Conservation (phyloP, 2,888 invertebrate genomes). For the Hydrotaea cyrtoneurina region DNA sequence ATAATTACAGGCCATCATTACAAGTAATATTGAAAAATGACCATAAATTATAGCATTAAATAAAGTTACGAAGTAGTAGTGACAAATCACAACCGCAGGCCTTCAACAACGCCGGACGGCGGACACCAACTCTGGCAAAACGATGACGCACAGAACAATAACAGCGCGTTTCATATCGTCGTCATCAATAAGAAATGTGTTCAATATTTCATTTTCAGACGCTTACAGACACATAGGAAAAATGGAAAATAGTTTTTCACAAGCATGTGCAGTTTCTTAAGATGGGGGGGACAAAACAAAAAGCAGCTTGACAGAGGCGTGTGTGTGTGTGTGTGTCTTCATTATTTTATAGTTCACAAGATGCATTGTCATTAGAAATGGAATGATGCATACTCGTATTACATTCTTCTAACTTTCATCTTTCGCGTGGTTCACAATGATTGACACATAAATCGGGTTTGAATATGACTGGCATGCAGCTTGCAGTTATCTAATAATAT, state of each 20-base stretch:
- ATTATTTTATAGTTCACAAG: conserved; percentile 31
- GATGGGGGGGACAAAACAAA: background rate
- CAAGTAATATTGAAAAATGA: conserved; percentile 65
- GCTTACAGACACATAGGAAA: background rate
- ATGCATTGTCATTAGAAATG: conserved; percentile 57
- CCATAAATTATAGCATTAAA: conserved; percentile 66
- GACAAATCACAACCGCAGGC: conserved; percentile 64
- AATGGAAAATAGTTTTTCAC: background rate
- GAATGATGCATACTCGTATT: conserved; percentile 20
- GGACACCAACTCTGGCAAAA: background rate
- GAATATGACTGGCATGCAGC: conserved; percentile 59
- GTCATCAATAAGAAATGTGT: conserved; percentile 11
- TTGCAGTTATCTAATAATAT: conserved; percentile 61
- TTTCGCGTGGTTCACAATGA: conserved; percentile 31
- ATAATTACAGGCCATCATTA: conserved; percentile 66
- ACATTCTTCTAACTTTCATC: conserved; percentile 15
- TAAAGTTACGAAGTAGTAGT: conserved; percentile 61
- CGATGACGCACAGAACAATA: conserved; percentile 7
- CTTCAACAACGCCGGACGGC: background rate
- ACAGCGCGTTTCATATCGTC: conserved; percentile 8
- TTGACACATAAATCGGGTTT: conserved; percentile 57
- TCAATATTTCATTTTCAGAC: background rate
- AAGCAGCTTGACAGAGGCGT: conserved; percentile 37
- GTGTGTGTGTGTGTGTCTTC: background rate
- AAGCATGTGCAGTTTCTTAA: background rate